Evolutionary conservation across 1,140 invertebrate genomes (phyloP), one percentile per base, ranked within the genome.

Genomic region (Anastrepha obliqua): DNA sequence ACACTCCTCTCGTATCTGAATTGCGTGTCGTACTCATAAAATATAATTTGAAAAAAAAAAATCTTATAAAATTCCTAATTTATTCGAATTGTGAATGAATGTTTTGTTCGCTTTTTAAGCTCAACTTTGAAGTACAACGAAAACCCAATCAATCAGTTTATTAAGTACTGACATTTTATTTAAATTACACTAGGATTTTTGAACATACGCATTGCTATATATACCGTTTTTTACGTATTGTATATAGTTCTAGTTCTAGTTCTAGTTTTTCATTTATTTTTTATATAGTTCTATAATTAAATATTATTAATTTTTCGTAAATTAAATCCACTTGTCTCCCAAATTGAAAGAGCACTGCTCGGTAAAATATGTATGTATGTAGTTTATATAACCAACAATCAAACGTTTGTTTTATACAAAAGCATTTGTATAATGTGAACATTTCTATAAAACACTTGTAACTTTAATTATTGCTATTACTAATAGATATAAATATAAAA

Each of bases 391-490:
- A 29, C 29, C 29, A 29, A 29, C 62, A 64, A 64, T 64, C 17
- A 6, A 64, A 20, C 20, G 20, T 20, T 20, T 7, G 6, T 29
- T 64, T 64, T 3, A 4, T 7, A 64, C 62, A 67, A 42, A 67
- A 67, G 39, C 65, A 67, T 42, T 67, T 67, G 29, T 29, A 29
- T 3, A 29, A 29, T 67, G n/a, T 39, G 20, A 67, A 39, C 65
- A 67, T 42, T 67, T 67, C 29, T 42, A 67, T 67, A 39, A 67
- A 67, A 67, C 13, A 67, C 39, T 67, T 9, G 42, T 44, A 81
- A 55, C n/a, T 81, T 11, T n/a, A 81, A 67, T 6, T 67, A 55
- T 81, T 8, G 4, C 51, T 55, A 51, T 15, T 17, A 44, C 42
- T 44, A 44, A 39, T 74, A 47, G 39, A 44, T 74, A 74, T 47